A percentile compares a stretch with the other conserved stretches of the same genome.
These are phyloP conservation scores for Agrotis segetum DNA, from an alignment of 2,888 invertebrate genomes.

Conservation along the genomic window DNA sequence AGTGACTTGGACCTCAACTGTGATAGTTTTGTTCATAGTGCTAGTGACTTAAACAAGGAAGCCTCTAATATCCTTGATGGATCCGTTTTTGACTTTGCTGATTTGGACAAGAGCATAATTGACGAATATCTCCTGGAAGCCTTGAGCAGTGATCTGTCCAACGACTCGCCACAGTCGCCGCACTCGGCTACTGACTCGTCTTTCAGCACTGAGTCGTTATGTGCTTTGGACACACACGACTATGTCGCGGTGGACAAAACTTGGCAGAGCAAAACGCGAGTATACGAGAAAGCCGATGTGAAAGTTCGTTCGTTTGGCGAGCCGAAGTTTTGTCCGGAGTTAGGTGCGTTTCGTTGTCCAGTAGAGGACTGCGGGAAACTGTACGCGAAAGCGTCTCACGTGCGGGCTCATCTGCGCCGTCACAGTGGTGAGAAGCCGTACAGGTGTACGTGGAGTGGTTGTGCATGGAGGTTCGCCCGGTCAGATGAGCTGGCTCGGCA, in stretches of 20 bases:
- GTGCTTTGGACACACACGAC: constrained; percentile 75
- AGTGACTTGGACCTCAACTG: constrained; percentile 84
- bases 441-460: constrained; percentile 94
- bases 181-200: constrained; percentile 74
- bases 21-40: constrained; percentile 83
- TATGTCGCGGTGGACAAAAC: constrained; percentile 67
- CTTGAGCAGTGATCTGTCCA: constrained; percentile 78
- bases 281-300: constrained; percentile 67
- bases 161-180: constrained; percentile 74
- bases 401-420: constrained; percentile 96
- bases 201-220: constrained; percentile 74
- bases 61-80: constrained; percentile 74
- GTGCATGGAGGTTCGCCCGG: constrained; percentile 98
- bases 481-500: constrained; percentile 98
- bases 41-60: constrained; percentile 79
- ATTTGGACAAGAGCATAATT: constrained; percentile 84
- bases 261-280: constrained; percentile 64
- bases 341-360: constrained; percentile 93
- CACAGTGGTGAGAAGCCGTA: constrained; percentile 96
- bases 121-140: constrained; percentile 85
- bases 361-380: constrained; percentile 94
- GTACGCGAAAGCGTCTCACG: constrained; percentile 97
- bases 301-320: constrained; percentile 83
- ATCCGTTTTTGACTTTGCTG: constrained; percentile 84
- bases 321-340: constrained; percentile 84